Evolutionary conservation across 2,797 vertebrate species (phyloP), one percentile per base, ranked within the genome.

Genomic region (Myiotriccus ornatus): DNA sequence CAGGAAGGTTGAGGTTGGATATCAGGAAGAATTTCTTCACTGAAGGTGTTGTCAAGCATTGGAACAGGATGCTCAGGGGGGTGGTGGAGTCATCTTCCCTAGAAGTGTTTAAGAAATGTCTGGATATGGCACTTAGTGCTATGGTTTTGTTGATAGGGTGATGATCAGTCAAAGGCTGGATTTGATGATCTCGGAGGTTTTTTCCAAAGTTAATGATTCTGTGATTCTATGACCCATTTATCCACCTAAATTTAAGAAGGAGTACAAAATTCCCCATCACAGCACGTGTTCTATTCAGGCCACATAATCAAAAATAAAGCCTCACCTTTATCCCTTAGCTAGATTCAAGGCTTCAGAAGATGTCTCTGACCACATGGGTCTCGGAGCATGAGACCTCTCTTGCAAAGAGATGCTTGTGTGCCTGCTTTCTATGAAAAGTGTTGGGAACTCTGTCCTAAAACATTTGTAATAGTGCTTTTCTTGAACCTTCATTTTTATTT

Each of bases 111-210:
- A 55, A 50, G 43, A 75, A 62, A 49, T 24, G 10, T 37, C 13
- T 14, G 23, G 60, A 69, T 10, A 16, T 3, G 9, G 14, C 10
- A 28, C 6, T 28, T 30, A 11, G 18, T 27, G 30, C 24, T 14
- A 9, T 20, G 21, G 30, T 27, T 60, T 53, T 32, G 5, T 35
- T 49, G 41, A 35, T 60, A 27, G 12, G 11, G 9, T 28, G 18
- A 12, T 65, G 44, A 9, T 21, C 27, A 19, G 23, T 52, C 20
- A 57, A 64, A 87, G 25, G 19, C 21, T 23, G 47, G 32, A 49
- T 35, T 68, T 0, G 0, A 41, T 20, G 53, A 28, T 8, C 35
- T 27, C 20, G 2, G 47, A 60, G 8, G 4, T n/a, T 7, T 56
- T 82, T 56, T 37, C 32, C 27, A 68, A 7, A 2, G 15, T 49